Evolutionary conservation across 2,113 vertebrate species (phyloP).

Genomic region (Sceloporus undulatus): DNA sequence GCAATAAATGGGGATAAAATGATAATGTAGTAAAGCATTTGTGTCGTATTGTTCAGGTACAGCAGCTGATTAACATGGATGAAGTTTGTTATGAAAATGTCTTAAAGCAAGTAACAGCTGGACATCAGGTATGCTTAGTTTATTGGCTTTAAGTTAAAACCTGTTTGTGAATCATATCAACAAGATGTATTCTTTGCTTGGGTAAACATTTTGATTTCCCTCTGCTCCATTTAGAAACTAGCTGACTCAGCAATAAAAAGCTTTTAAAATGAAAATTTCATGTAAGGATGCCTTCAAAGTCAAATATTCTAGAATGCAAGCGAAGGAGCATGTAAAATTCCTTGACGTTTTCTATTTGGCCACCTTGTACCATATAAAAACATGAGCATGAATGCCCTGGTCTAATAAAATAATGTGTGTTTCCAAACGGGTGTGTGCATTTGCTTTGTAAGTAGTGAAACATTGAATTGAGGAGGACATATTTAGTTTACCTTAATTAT

Average conservation of each 20-base stretch:
- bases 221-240: slow-evolving; percentile 30
- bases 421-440: background rate
- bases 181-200: background rate
- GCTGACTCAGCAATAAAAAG: background rate
- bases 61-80: slow-evolving; percentile 95
- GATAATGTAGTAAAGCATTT: slow-evolving; percentile 26
- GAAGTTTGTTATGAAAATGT: slow-evolving; percentile 97
- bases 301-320: slow-evolving; percentile 22
- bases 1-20: background rate
- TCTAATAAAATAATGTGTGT: slow-evolving; percentile 5
- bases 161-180: slow-evolving; percentile 23
- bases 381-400: background rate
- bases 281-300: slow-evolving; percentile 28
- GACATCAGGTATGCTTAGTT: slow-evolving; percentile 88
- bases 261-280: slow-evolving; percentile 35
- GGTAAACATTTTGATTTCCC: background rate
- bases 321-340: background rate
- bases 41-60: slow-evolving; percentile 78
- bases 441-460: background rate
- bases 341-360: background rate
- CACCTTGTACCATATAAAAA: background rate
- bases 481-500: too few species aligned
- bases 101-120: slow-evolving; percentile 92
- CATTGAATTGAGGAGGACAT: background rate
- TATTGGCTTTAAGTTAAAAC: slow-evolving; percentile 42